Evolutionary conservation across 2,888 invertebrate species (phyloP).

Genomic region (Junonia oenone): DNA sequence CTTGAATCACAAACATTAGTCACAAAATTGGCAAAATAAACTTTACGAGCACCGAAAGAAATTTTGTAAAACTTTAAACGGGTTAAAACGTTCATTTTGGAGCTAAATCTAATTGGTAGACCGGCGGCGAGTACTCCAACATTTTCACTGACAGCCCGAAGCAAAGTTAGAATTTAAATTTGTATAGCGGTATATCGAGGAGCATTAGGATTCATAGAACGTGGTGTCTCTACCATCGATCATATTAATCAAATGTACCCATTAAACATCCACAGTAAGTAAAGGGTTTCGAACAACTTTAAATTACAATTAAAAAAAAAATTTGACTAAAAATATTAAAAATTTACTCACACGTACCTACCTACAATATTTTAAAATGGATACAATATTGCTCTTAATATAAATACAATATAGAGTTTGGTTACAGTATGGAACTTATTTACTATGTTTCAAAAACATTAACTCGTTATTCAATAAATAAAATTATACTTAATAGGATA

Average conservation of each 20-base stretch:
- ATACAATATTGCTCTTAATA: no score
- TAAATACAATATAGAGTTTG: no score
- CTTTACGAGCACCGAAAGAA: conserved; percentile 57
- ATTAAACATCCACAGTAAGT: conserved; percentile 12
- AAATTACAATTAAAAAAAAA: neutral
- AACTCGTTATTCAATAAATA: no score
- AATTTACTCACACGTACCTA: neutral
- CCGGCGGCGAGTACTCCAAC: conserved; percentile 60
- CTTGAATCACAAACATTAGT: conserved; percentile 49
- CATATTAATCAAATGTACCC: conserved; percentile 57
- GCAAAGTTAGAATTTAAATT: conserved; percentile 71
- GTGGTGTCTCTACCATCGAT: conserved; percentile 49
- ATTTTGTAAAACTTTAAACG: conserved; percentile 58
- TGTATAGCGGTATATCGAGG: conserved; percentile 65
- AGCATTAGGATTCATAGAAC: conserved; percentile 65
- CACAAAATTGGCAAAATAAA: conserved; percentile 47
- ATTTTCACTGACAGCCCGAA: conserved; percentile 67
- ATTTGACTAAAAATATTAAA: neutral
- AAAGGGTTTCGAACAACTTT: conserved; percentile 6
- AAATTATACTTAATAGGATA: no score
- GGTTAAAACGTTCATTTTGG: conserved; percentile 67
- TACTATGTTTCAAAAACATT: no score
- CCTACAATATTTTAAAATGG: no score
- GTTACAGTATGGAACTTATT: no score
- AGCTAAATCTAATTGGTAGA: conserved; percentile 62